phyloP scores from a whole-genome alignment of 2,113 vertebrate species.

The Cygnus atratus region DNA sequence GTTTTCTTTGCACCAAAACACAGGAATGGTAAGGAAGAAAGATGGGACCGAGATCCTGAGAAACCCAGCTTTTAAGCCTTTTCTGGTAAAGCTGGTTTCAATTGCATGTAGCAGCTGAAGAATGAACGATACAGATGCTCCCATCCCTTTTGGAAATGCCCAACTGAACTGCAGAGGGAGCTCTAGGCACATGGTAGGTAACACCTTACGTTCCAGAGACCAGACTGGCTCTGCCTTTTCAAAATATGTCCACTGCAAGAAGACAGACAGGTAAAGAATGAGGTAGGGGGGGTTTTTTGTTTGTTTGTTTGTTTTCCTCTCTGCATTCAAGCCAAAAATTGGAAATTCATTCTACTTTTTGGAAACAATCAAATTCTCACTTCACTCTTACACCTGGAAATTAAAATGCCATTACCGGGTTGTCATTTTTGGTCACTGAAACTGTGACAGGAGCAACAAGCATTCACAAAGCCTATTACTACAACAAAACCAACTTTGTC shows the following conservation, averaged over 20 bases:
- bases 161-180: slow-evolving; percentile 43
- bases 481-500: not conserved
- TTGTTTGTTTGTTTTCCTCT: not conserved
- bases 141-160: not conserved
- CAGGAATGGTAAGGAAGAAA: slow-evolving; percentile 35
- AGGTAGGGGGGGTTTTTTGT: not conserved
- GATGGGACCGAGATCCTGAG: not conserved
- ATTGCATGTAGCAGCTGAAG: accelerated
- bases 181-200: not conserved
- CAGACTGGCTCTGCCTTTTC: not conserved
- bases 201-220: accelerated
- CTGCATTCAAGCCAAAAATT: not conserved
- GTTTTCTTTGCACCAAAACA: slow-evolving; percentile 78
- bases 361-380: not conserved
- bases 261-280: not conserved
- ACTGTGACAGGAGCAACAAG: not conserved
- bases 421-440: not conserved
- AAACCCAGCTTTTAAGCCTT: not conserved
- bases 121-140: not conserved
- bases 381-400: not conserved
- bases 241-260: not conserved
- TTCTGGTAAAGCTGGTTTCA: not conserved
- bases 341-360: not conserved
- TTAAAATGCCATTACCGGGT: not conserved
- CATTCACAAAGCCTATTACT: not conserved